Evolutionary conservation across 2,797 vertebrate species (phyloP).

Genomic region (Malacoctenus gilli): DNA sequence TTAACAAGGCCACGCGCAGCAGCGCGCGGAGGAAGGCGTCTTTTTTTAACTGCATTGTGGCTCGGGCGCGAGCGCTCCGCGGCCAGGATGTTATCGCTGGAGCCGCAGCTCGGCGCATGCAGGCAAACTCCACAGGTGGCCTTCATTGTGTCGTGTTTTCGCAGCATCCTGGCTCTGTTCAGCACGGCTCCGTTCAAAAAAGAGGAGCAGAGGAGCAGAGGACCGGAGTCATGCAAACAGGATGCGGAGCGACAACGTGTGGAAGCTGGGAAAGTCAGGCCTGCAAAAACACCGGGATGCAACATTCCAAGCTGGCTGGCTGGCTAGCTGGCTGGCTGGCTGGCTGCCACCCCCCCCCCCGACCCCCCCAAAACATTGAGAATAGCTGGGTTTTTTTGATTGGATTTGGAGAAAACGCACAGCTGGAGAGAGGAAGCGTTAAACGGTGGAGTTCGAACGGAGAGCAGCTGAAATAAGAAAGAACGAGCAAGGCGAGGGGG

Average conservation of each 20-base stretch:
- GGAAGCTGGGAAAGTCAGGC: slow-evolving; percentile 42
- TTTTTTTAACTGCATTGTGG: not conserved
- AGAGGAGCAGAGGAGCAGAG: slow-evolving; percentile 29
- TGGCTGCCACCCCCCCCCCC: too few relatives aligned
- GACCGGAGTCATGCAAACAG: slow-evolving; percentile 62
- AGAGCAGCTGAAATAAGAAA: too few relatives aligned
- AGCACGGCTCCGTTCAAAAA: slow-evolving; percentile 17
- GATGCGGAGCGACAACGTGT: slow-evolving; percentile 41
- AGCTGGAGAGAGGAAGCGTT: too few relatives aligned
- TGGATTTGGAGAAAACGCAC: too few relatives aligned
- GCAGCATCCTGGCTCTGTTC: slow-evolving; percentile 19
- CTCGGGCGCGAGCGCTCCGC: too few relatives aligned
- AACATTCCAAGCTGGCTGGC: slow-evolving; percentile 7
- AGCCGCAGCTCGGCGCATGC: slow-evolving; percentile 2
- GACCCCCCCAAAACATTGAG: too few relatives aligned
- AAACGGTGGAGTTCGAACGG: too few relatives aligned
- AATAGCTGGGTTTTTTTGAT: too few relatives aligned
- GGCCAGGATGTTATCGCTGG: slow-evolving; percentile 42
- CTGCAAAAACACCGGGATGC: slow-evolving; percentile 46
- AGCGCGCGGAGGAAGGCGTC: not conserved
- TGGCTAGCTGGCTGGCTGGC: not conserved
- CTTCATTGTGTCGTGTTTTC: slow-evolving; percentile 51
- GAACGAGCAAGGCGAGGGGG: too few relatives aligned
- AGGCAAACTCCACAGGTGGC: slow-evolving; percentile 32
- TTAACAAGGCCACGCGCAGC: slow-evolving; percentile 1